phyloP scores from a whole-genome alignment of 1,140 invertebrate genomes.

The Micrasema minimum region DNA sequence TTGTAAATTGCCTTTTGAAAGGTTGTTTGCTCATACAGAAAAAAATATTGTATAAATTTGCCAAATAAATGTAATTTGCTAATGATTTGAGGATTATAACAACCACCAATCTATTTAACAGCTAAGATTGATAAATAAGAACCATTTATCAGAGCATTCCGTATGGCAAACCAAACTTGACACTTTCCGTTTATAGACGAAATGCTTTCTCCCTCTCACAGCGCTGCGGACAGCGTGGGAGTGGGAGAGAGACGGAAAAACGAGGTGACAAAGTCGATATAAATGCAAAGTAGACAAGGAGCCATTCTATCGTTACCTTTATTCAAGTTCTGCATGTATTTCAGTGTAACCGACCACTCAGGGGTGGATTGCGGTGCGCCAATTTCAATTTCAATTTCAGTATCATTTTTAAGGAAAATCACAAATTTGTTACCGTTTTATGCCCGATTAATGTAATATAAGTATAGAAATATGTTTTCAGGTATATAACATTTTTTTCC shows the following conservation, averaged over 20 bases:
- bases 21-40: too few relatives aligned
- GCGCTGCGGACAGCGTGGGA: not conserved
- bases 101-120: not conserved
- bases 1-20: too few relatives aligned
- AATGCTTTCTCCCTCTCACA: constrained; percentile 20
- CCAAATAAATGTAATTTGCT: too few relatives aligned
- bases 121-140: constrained; percentile 14
- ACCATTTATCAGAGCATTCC: constrained; percentile 17
- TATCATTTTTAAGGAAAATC: too few relatives aligned
- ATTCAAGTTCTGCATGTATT: constrained; percentile 30
- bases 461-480: too few relatives aligned
- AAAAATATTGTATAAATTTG: too few relatives aligned
- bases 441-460: too few relatives aligned
- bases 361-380: constrained; percentile 12
- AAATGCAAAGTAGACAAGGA: constrained; percentile 48
- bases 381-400: constrained; percentile 1
- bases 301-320: constrained; percentile 43
- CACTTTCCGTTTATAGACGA: constrained; percentile 24
- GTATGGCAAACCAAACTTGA: constrained; percentile 20
- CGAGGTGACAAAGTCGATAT: constrained; percentile 52
- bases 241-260: constrained; percentile 31
- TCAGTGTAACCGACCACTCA: not conserved
- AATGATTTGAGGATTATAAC: not conserved
- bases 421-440: too few relatives aligned
- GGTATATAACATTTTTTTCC: too few relatives aligned